phyloP scores from a whole-genome alignment of 2,797 vertebrate species.

The Notolepis coatsorum region DNA sequence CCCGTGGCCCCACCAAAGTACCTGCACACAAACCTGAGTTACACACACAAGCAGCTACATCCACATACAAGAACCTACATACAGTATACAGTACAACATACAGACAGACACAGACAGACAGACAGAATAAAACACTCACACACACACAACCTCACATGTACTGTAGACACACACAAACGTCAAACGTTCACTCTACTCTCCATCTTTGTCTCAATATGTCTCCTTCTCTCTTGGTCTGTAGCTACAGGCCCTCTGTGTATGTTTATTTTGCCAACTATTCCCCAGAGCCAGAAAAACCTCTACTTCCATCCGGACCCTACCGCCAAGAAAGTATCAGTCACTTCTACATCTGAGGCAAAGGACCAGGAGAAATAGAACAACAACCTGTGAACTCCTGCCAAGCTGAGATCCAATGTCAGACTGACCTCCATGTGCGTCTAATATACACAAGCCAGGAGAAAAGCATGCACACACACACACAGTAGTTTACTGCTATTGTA shows the following conservation, averaged over 20 bases:
- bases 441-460: background rate
- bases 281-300: background rate
- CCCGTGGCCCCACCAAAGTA: background rate
- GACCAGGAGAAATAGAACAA: background rate
- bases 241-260: background rate
- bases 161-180: background rate
- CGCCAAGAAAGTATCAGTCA: slow-evolving; percentile 17
- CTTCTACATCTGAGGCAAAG: background rate
- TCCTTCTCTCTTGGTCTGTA: background rate
- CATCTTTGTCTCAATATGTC: background rate
- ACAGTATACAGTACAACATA: background rate
- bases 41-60: background rate
- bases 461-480: slow-evolving; percentile 6
- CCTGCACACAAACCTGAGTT: background rate
- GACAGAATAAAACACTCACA: background rate
- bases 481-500: background rate
- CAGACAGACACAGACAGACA: background rate
- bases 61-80: background rate
- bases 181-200: background rate
- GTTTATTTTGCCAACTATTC: slow-evolving; percentile 12
- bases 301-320: background rate
- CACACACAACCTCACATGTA: background rate
- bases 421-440: slow-evolving; percentile 29
- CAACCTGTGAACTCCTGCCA: slow-evolving; percentile 18
- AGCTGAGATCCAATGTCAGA: background rate